phyloP scores from a whole-genome alignment of 1,140 invertebrate genomes.

The Drosophila littoralis region DNA sequence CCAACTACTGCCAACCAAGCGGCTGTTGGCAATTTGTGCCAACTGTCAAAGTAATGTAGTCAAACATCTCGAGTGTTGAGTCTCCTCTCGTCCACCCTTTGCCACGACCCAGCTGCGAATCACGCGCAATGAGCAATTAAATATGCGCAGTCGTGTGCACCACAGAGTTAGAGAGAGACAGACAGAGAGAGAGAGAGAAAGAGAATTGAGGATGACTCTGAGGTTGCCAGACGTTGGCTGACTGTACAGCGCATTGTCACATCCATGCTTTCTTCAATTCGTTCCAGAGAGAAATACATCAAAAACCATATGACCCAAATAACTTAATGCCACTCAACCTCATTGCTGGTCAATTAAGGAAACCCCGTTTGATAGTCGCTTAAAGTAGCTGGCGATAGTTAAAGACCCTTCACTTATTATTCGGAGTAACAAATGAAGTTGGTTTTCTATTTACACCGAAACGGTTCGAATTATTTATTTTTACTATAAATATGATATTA shows the following conservation, averaged over 20 bases:
- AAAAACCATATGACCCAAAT: slow-evolving; percentile 60
- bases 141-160: slow-evolving; percentile 77
- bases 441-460: too few relatives aligned
- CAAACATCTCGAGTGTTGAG: slow-evolving; percentile 22
- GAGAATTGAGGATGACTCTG: slow-evolving; percentile 21
- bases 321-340: slow-evolving; percentile 1
- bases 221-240: slow-evolving; percentile 17
- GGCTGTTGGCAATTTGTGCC: slow-evolving; percentile 67
- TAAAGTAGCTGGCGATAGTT: neutral
- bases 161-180: slow-evolving; percentile 8
- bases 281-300: slow-evolving; percentile 17
- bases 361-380: neutral
- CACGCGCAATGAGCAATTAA: slow-evolving; percentile 78
- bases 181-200: slow-evolving; percentile 16
- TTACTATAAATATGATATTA: too few relatives aligned
- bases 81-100: neutral
- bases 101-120: slow-evolving; percentile 32
- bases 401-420: too few relatives aligned
- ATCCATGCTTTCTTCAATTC: slow-evolving; percentile 26
- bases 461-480: too few relatives aligned
- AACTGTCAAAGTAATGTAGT: slow-evolving; percentile 73
- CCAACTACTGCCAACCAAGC: slow-evolving; percentile 1
- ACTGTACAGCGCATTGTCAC: slow-evolving; percentile 39
- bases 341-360: neutral
- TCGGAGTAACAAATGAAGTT: too few relatives aligned